Base-by-base conservation (phyloP, 2,888 invertebrate species). In the Aromia moschata region DNA sequence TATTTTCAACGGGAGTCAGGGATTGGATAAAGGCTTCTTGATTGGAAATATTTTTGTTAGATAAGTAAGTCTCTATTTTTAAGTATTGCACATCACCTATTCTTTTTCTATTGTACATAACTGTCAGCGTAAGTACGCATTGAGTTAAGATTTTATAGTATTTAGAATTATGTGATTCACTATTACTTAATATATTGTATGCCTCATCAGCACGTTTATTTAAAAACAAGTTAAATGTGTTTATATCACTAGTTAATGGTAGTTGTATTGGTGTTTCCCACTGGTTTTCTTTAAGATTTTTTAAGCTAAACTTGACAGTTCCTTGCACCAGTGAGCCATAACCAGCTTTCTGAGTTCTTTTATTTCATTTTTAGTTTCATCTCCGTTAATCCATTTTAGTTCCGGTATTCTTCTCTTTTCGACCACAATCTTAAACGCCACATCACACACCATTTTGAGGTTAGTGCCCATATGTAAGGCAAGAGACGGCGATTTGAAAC, bases 301-400 rank as follows among this genome's bases (percentile, higher is more conserved):
- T 71, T 11, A 63, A 51, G 71, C 72, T 41, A 71, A 46, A 49
- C 70, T 70, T 1, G 68, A 65, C 15, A 70, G 16, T 56, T 72
- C 70, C 11, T 41, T 67, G 36, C 64, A 68, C 71, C 71, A 71
- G 45, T 70, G 70, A 7, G 45, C 56, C 18, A 56, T 58, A 18
- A 72, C 46, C 30, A 65, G 17, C 33, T 59, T 38, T 45, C 55
- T 58, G 16, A 61, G 36, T 36, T 60, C 58, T 44, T 54, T 60
- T 9, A 63, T 63, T 18, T 62, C 63, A 40, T 16, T 40, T 47
- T 40, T 60, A 41, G 58, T 64, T 47, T 54, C 10, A 1, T 37
- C 33, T 36, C 25, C 45, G 14, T 63, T 20, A 14, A 38, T n/a
- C 45, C 58, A 62, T 41, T 20, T 41, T 12, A 64, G 54, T 3